Conservation (phyloP, 1,140 invertebrate genomes). For the Ridgeia piscesae region DNA sequence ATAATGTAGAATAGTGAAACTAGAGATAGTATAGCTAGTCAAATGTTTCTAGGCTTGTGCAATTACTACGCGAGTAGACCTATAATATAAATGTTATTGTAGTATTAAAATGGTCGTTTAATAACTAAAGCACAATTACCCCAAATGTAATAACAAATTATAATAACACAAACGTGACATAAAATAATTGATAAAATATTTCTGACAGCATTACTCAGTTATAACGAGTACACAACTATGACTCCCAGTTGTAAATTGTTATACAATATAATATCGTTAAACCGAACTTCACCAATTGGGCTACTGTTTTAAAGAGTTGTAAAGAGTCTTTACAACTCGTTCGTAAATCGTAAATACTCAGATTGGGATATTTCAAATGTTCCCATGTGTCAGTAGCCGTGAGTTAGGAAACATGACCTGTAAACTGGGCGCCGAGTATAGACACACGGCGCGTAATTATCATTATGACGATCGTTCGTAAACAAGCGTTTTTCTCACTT, state of each 20-base stretch:
- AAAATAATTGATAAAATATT: background rate
- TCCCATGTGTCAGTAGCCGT: no score
- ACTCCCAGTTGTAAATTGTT: background rate
- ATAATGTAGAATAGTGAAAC: background rate
- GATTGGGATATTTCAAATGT: background rate
- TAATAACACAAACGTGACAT: background rate
- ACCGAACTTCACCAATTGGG: background rate
- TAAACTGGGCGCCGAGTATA: no score
- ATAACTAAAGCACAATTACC: background rate
- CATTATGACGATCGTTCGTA: background rate
- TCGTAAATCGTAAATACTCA: no score
- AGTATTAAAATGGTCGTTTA: background rate
- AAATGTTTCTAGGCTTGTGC: no score
- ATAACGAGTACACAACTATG: background rate
- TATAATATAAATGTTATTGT: background rate
- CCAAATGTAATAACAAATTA: background rate
- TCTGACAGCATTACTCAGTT: background rate
- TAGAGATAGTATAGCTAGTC: background rate
- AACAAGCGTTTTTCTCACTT: background rate
- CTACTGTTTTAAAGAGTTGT: no score
- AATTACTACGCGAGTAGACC: no score
- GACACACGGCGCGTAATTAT: no score
- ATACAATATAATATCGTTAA: background rate
- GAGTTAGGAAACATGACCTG: no score
- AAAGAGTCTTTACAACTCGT: no score